Base-by-base conservation (phyloP, 2,888 invertebrate species). In the Eremobia ochroleuca region DNA sequence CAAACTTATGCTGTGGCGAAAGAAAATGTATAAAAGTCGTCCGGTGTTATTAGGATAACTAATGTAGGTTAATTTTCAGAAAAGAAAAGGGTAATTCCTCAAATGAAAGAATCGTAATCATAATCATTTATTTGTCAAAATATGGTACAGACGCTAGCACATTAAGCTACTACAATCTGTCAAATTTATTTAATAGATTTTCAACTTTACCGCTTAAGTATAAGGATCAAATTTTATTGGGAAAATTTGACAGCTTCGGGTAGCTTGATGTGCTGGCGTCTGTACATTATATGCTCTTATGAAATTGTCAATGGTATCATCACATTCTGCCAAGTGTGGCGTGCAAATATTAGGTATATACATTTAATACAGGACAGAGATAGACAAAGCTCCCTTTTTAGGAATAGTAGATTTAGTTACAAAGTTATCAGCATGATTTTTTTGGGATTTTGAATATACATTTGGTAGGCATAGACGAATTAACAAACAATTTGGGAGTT, bases 1-100 rank as follows among this genome's bases (percentile, higher is more conserved):
- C 66, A 72, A 76, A 69, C 49, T 75, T 81, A 69, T 73, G 25
- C 61, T 59, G 61, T 62, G 28, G 34, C 31, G 25, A 31, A 75
- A 69, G n/a, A 72, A 59, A 67, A 61, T 65, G 28, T 65, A 69
- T 37, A 67, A 59, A 67, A 71, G 40, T 77, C 37, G 31, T 52
- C 21, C 37, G 49, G 40, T 83, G 52, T 55, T 71, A 58, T 61
- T 66, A 49, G 34, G 61, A 77, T 67, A 82, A 66, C 61, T 59
- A 49, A 76, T 79, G 55, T 74, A 31, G 61, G 34, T 67, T 82
- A 55, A 18, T 55, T 62, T 9, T 18, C 55, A 13, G 15, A 55
- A 58, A 58, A 82, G 34, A n/a, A 68, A 61, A 49, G 15, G 6
- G 25, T 74, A 21, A 43, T 66, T 15, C 43, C 21, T 43, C 40